Conservation (phyloP, 2,888 invertebrate species). For the Nomada fabriciana region DNA sequence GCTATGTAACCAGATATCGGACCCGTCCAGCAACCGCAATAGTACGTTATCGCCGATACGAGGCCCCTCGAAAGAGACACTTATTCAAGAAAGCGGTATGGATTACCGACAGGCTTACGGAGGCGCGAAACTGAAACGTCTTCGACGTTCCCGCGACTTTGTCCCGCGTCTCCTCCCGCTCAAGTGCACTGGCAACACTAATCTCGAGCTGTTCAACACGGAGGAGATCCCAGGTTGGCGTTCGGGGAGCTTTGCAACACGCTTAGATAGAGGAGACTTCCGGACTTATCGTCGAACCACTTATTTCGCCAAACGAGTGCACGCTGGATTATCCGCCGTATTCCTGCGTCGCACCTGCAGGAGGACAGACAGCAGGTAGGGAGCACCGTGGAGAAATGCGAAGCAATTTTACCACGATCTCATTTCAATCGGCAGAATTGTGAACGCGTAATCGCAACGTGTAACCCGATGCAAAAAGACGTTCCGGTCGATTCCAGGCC, state of each 20-base stretch:
- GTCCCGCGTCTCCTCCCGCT: not conserved
- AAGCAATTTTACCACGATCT: slow-evolving; percentile 21
- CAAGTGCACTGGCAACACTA: not conserved
- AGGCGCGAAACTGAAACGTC: slow-evolving; percentile 54
- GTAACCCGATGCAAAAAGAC: slow-evolving; percentile 46
- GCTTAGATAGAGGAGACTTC: not conserved
- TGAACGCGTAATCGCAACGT: slow-evolving; percentile 19
- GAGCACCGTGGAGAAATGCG: slow-evolving; percentile 11
- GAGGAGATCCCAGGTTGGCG: no score
- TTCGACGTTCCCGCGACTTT: not conserved
- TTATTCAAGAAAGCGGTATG: slow-evolving; percentile 44
- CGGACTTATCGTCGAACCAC: not conserved
- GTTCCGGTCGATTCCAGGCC: not conserved
- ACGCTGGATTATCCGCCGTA: not conserved
- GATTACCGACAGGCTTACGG: slow-evolving; percentile 54
- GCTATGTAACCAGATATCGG: slow-evolving; percentile 66
- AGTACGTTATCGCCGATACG: slow-evolving; percentile 58
- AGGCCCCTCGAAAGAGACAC: slow-evolving; percentile 49
- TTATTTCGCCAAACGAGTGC: slow-evolving; percentile 1
- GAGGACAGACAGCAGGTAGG: slow-evolving; percentile 8
- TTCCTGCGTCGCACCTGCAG: not conserved
- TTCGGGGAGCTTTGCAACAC: not conserved
- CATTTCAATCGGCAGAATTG: slow-evolving; percentile 12
- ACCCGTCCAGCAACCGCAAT: slow-evolving; percentile 55
- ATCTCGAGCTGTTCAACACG: not conserved